Conservation (phyloP, 53 echinoderm and acorn worm genomes). For the Paracentrotus lividus region DNA sequence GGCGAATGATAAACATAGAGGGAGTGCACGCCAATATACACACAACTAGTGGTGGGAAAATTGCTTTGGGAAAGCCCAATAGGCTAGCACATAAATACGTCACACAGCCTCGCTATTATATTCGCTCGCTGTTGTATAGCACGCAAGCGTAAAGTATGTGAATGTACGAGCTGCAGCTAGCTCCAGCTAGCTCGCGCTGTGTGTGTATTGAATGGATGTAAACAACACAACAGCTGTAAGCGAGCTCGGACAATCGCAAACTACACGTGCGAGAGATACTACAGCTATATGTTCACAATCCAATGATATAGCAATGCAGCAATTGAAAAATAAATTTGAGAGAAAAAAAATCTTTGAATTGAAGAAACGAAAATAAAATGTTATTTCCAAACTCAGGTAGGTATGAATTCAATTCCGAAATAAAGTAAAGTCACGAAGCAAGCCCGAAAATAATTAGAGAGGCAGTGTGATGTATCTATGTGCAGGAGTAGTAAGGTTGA, state of each 20-base stretch:
- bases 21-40: slow-evolving; percentile 44
- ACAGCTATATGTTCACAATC: not conserved
- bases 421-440: slow-evolving; percentile 16
- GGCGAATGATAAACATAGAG: slow-evolving; percentile 66
- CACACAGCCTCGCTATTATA: slow-evolving; percentile 14
- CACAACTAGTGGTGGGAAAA: slow-evolving; percentile 20
- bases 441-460: slow-evolving; percentile 20
- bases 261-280: not conserved
- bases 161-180: not conserved
- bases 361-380: not conserved
- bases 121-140: not conserved
- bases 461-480: slow-evolving; percentile 27
- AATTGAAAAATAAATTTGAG: not conserved
- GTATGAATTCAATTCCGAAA: not conserved
- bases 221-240: slow-evolving; percentile 47
- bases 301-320: not conserved
- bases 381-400: not conserved
- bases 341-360: not conserved
- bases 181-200: not conserved
- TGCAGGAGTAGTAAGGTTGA: not conserved
- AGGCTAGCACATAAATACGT: slow-evolving; percentile 56
- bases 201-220: slow-evolving; percentile 24
- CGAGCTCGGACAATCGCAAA: not conserved
- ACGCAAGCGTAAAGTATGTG: slow-evolving; percentile 5
- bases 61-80: not conserved